phyloP scores from a whole-genome alignment of 1,140 invertebrate genomes.

The Propsilocerus akamusi region DNA sequence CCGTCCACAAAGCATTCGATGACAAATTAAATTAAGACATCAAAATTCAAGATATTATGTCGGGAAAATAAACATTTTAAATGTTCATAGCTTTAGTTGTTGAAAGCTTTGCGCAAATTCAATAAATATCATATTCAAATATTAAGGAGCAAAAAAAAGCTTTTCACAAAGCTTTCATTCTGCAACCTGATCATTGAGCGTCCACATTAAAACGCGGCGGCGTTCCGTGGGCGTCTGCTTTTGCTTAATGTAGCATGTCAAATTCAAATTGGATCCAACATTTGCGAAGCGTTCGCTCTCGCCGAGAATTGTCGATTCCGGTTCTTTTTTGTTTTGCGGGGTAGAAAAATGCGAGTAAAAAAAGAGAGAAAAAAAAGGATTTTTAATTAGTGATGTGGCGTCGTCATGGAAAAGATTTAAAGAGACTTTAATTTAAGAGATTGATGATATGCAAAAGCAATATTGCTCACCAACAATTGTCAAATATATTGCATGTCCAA shows the following conservation, averaged over 20 bases:
- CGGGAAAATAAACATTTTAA: no score
- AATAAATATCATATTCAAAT: no score
- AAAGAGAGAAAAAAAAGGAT: not conserved
- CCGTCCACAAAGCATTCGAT: no score
- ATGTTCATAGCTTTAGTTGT: no score
- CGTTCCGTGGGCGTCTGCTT: not conserved
- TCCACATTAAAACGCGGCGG: not conserved
- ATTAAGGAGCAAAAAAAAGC: no score
- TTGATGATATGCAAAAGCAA: not conserved
- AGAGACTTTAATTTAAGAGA: not conserved
- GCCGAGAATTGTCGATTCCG: not conserved
- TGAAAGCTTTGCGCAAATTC: no score
- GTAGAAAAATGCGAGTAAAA: not conserved
- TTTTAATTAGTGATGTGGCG: no score
- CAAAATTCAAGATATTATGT: no score
- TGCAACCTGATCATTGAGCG: not conserved
- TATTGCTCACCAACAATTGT: not conserved
- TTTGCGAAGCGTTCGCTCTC: not conserved
- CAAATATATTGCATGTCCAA: not conserved
- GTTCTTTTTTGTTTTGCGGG: not conserved
- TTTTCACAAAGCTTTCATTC: no score
- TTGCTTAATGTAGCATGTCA: not conserved
- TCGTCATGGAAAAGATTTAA: slow-evolving; percentile 1
- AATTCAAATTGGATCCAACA: not conserved
- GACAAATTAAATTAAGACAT: no score